Conservation (phyloP, 1,140 invertebrate genomes). For the Drosophila busckii region DNA sequence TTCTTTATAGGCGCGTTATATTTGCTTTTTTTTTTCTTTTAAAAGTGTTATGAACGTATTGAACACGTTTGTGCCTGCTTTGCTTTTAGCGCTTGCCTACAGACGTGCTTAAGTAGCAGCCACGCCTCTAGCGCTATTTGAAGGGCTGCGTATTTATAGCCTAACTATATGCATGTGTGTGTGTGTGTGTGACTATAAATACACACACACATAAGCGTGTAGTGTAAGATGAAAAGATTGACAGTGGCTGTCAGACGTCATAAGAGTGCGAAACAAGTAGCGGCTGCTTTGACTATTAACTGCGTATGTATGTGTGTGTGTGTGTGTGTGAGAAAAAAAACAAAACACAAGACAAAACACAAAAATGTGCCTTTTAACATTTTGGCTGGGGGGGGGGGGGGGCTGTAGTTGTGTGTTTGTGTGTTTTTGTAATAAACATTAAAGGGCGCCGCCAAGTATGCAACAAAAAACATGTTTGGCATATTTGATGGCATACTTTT, state of each 20-base stretch:
- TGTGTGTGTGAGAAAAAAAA: too few species aligned
- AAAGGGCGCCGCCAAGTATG: slow-evolving; percentile 32
- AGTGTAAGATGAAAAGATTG: too few species aligned
- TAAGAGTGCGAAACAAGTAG: too few species aligned
- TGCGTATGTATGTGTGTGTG: too few species aligned
- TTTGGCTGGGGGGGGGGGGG: background rate
- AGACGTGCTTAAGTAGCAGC: slow-evolving; percentile 35
- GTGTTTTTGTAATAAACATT: slow-evolving; percentile 36
- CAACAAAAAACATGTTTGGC: slow-evolving; percentile 61
- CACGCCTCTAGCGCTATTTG: slow-evolving; percentile 21
- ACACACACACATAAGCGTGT: too few species aligned
- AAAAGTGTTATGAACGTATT: slow-evolving; percentile 28
- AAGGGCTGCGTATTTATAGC: background rate
- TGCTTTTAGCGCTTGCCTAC: background rate
- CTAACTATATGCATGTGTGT: background rate
- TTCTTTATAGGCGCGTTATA: too few species aligned
- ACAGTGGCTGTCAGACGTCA: too few species aligned
- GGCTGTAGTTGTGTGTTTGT: background rate
- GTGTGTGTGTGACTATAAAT: too few species aligned
- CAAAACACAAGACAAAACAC: too few species aligned
- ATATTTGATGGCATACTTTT: slow-evolving; percentile 75
- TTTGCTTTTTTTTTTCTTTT: too few species aligned
- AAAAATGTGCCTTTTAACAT: too few species aligned
- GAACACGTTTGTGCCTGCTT: slow-evolving; percentile 8
- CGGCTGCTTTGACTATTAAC: too few species aligned